Base-by-base conservation (phyloP, 2,113 vertebrate species). In the Pundamilia nyererei region DNA sequence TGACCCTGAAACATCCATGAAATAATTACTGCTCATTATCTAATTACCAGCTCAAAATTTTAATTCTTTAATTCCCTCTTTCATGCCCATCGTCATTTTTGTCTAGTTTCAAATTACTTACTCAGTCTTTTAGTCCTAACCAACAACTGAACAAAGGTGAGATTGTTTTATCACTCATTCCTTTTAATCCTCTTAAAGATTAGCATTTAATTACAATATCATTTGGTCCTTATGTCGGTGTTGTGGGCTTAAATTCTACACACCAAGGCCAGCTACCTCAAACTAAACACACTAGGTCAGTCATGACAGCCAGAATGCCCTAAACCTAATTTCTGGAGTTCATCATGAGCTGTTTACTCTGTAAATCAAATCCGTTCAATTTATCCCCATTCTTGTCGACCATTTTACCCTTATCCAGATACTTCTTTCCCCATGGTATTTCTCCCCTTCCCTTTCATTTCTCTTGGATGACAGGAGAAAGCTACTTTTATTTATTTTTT, bases 301-400 rank as follows among this genome's bases (percentile, higher is more conserved):
- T 19, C 40, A 70, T 58, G 56, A 79, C 29, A 17, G 19, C 55
- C 65, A 70, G 31, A 82, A 26, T 3, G 9, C 24, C 49, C 62
- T 68, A 58, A 26, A 81, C 80, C 86, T 82, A 51, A 81, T 53
- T 68, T 85, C 13, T 68, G n/a, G 29, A 47, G 72, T 68, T 68
- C 84, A 72, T 84, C n/a, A 79, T 9, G 33, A 80, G 33, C 83
- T 89, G 88, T 93, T 93, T 90, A 89, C 65, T 84, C 55, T 75
- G 62, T 87, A 83, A 91, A 40, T 19, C 14, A 86, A 89, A 90
- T 88, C 86, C 47, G 31, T 40, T 8, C 83, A 47, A 45, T 21
- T 92, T 82, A 68, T 86, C 68, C 82, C 51, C 13, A 70, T 65
- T 88, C 45, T 82, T 86, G 33, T 80, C 45, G 26, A 53, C 53